Base-by-base conservation (phyloP, 2,797 vertebrate genomes). In the Melanotaenia maccullochi region DNA sequence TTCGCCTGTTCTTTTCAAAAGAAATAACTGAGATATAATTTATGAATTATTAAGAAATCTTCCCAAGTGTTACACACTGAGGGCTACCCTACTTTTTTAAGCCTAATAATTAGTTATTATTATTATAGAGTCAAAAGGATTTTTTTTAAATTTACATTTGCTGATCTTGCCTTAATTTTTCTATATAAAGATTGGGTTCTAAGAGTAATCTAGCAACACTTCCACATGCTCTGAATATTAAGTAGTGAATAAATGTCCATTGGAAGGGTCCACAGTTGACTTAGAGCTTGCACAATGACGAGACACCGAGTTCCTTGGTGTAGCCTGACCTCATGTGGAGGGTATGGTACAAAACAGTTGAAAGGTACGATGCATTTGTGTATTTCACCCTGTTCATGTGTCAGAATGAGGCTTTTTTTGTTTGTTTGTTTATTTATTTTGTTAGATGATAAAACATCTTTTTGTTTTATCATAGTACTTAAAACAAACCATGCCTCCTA, bases 21-120 rank as follows among this genome's bases (percentile, higher is more conserved):
- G 80, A 87, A 90, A 88, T 90, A 89, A 87, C 77, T 87, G 79
- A 82, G 77, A 89, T 83, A 80, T 84, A 75, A 85, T 85, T 73
- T 65, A 86, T 89, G 73, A 91, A 88, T 92, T 89, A 92, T 91
- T 85, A 87, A 89, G 81, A 85, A 86, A 82, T 84, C 69, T 33
- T 68, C 65, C 36, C 47, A 52, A 49, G 79, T 58, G 73, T 68
- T 74, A 71, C 44, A 76, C 47, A 58, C 36, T 49, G 47, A 79
- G 47, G 22, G 44, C 66, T 22, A 67, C 55, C 28, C 30, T 49
- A 22, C 59, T 70, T 69, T 61, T 44, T 22, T 59, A 80, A 73
- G 65, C 38, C 25, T 65, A 79, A 88, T 82, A 60, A 85, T 79
- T 73, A 67, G 14, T 44, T 44, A 9, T 49, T n/a, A 9, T 79